Percentiles rank a stretch among this genome's conserved stretches.
phyloP scores from a whole-genome alignment of 2,797 vertebrate species.

The Pteropus rufus region DNA sequence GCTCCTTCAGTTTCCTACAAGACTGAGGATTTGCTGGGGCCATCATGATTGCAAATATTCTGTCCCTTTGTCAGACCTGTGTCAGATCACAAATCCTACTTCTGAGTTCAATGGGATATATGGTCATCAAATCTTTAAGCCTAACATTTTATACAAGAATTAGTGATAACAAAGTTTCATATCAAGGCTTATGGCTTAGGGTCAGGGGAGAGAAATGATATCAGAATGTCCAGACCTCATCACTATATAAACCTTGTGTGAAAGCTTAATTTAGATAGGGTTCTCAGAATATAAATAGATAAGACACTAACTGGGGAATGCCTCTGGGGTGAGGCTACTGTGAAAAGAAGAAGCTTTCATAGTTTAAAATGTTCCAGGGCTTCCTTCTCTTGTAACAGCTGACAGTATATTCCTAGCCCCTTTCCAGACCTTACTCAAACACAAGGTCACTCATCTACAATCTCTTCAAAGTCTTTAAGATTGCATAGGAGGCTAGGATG shows the following conservation, averaged over 20 bases:
- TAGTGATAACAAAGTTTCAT: not conserved
- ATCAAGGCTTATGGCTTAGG: not conserved
- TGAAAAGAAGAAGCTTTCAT: slow-evolving; percentile 29
- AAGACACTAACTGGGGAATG: not conserved
- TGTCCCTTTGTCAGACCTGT: not conserved
- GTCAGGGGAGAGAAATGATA: not conserved
- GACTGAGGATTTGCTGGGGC: not conserved
- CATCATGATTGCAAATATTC: not conserved
- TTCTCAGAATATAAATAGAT: slow-evolving; percentile 48
- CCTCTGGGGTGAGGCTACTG: not conserved
- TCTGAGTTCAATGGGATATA: not conserved
- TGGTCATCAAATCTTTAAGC: not conserved
- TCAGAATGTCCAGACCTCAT: not conserved
- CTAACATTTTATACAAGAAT: not conserved
- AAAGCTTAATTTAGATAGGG: slow-evolving; percentile 35
- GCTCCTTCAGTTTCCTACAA: not conserved
- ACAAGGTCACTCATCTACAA: slow-evolving; percentile 27
- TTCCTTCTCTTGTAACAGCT: slow-evolving; percentile 52
- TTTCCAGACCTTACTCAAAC: slow-evolving; percentile 29
- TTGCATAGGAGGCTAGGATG: not conserved
- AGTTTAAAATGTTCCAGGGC: slow-evolving; percentile 23
- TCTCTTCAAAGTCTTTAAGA: slow-evolving; percentile 4
- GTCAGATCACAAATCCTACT: not conserved
- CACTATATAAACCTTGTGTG: not conserved
- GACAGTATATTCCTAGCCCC: slow-evolving; percentile 8